Evolutionary conservation across 2,113 vertebrate genomes (phyloP), one percentile per base, ranked within the genome.

Genomic region (Carassius auratus): DNA sequence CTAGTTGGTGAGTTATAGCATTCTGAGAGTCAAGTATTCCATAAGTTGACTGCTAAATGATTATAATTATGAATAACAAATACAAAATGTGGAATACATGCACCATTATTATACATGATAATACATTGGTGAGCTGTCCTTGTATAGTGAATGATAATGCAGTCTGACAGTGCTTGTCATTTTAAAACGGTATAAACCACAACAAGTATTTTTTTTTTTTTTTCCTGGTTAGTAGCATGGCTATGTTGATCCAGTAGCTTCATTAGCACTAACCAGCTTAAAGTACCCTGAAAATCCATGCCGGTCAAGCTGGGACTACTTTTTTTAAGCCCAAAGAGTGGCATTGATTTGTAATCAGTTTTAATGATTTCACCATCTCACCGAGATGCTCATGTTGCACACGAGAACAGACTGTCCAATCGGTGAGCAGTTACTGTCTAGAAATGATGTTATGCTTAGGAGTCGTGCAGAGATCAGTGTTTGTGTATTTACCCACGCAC

Each of bases 351-450:
- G 7, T 8, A 48, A 26, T 59, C 33, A 7, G 78, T 42, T 48
- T 81, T 48, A 64, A 68, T 69, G 80, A 68, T 26, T 69, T 82
- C 64, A 48, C 10, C 73, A 66, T 81, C n/a, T 30, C 8, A n/a
- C 62, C 52, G 5, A 36, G 80, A 64, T 71, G 12, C 45, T 50
- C 38, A 5, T n/a, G 45, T 52, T 48, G 79, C 62, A 82, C 78
- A 38, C 4, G 23, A 82, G 48, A 68, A 21, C 48, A 33, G 26
- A 21, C 12, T 55, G 80, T 33, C 80, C 80, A 82, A 82, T 82
- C 80, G n/a, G 8, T 71, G 62, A 71, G 30, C 80, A 82, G 64
- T 82, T 82, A 82, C 80, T 33, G 64, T 69, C 19, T 64, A 82
- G 66, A 71, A 82, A 52, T 52, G 26, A 71, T 82, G 80, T 76